Evolutionary conservation across 1,140 invertebrate species (phyloP).

Genomic region (Drosophila serrata): DNA sequence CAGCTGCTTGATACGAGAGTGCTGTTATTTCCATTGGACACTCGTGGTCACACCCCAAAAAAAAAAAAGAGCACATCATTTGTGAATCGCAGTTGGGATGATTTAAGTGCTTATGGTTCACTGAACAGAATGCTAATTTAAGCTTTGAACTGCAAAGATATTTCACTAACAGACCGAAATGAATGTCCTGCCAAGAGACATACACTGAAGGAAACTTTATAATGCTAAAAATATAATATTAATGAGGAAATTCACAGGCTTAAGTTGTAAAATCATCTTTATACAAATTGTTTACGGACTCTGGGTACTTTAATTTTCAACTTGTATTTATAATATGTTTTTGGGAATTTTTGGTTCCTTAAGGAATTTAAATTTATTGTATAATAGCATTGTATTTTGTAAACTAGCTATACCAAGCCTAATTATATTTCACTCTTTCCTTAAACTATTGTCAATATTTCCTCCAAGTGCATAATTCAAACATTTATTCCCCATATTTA

Average conservation of each 20-base stretch:
- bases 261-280: not conserved
- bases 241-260: not conserved
- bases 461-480: not conserved
- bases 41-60: conserved; percentile 15
- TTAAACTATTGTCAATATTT: not conserved
- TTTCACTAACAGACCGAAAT: conserved; percentile 1
- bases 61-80: conserved; percentile 22
- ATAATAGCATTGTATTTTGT: no score
- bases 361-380: not conserved
- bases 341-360: not conserved
- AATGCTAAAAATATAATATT: not conserved
- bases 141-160: conserved; percentile 11
- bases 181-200: not conserved
- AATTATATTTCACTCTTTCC: not conserved
- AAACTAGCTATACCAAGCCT: not conserved
- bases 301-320: not conserved
- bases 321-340: not conserved
- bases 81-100: conserved; percentile 21
- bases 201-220: not conserved
- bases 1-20: conserved; percentile 26
- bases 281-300: not conserved
- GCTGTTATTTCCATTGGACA: conserved; percentile 13
- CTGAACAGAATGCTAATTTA: conserved; percentile 25
- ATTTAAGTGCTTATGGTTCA: conserved; percentile 25
- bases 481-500: conserved; percentile 13